phyloP scores from a whole-genome alignment of 2,888 invertebrate species.

The Griposia aprilina region DNA sequence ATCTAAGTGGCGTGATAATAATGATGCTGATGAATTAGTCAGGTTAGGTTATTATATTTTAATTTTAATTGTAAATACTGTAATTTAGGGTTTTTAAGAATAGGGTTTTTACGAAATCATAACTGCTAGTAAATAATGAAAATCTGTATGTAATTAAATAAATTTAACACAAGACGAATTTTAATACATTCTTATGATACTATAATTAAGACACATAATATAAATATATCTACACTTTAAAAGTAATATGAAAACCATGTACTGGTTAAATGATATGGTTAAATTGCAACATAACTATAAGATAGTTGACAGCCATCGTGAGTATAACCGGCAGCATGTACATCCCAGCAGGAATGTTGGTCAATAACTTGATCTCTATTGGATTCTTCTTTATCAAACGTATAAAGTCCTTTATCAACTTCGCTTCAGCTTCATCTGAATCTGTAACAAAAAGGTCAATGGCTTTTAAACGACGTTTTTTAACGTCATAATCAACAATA shows the following conservation, averaged over 20 bases:
- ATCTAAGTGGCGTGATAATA: neutral
- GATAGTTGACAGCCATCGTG: conserved; percentile 9
- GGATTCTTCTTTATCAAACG: conserved; percentile 5
- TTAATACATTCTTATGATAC: neutral
- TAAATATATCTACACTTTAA: too few relatives aligned
- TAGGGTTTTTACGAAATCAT: neutral
- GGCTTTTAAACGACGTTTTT: neutral
- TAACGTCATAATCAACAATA: neutral
- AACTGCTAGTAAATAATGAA: neutral
- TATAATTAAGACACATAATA: neutral
- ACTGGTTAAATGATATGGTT: conserved; percentile 5
- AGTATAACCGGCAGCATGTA: neutral
- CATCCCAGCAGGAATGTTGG: neutral
- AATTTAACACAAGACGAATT: neutral
- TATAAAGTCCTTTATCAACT: conserved; percentile 2
- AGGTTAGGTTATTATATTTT: too few relatives aligned
- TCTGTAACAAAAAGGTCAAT: neutral
- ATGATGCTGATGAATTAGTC: too few relatives aligned
- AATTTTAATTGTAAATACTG: too few relatives aligned
- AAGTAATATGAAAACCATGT: neutral
- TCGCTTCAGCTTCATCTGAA: neutral
- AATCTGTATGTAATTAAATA: neutral
- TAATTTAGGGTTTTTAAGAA: too few relatives aligned
- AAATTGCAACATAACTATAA: conserved; percentile 26
- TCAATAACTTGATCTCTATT: neutral